Evolutionary conservation across 2,888 invertebrate species (phyloP).

Genomic region (Acholoe squamosa): DNA sequence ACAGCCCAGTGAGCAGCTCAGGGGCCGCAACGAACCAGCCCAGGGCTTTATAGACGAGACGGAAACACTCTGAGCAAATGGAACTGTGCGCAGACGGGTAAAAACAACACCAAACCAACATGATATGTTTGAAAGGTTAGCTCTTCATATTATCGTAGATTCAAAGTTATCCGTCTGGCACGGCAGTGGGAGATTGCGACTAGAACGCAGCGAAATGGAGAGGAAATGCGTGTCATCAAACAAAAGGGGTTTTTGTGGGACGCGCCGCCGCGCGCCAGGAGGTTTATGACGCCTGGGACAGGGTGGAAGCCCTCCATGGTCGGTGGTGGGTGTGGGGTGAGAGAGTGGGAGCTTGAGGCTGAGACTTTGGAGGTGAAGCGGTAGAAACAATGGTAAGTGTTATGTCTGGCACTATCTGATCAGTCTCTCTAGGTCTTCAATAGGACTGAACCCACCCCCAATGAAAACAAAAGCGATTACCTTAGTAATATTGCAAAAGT

Average conservation of each 20-base stretch:
- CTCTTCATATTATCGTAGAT: not conserved
- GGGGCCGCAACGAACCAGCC: not conserved
- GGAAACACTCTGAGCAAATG: conserved; percentile 20
- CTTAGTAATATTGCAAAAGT: too few relatives aligned
- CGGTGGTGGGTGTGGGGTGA: too few relatives aligned
- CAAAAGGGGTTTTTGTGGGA: not conserved
- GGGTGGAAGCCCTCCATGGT: not conserved
- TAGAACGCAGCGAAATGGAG: conserved; percentile 2
- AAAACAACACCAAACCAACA: not conserved
- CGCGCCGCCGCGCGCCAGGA: not conserved
- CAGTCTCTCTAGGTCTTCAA: too few relatives aligned
- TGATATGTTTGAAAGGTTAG: not conserved
- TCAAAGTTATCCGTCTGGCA: not conserved
- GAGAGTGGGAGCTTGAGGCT: not conserved
- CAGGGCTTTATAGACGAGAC: conserved; percentile 20
- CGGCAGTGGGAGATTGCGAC: not conserved
- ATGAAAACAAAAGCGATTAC: too few relatives aligned
- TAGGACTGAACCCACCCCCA: too few relatives aligned
- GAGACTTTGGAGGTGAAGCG: not conserved
- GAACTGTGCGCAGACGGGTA: not conserved
- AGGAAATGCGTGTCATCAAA: not conserved
- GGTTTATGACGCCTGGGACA: not conserved
- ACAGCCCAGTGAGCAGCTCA: conserved; percentile 4
- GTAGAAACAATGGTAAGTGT: too few relatives aligned
- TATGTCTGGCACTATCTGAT: too few relatives aligned